These are phyloP conservation scores for Meiosimyza platycephala DNA, from an alignment of 2,888 invertebrate genomes.

Conservation along the genomic window DNA sequence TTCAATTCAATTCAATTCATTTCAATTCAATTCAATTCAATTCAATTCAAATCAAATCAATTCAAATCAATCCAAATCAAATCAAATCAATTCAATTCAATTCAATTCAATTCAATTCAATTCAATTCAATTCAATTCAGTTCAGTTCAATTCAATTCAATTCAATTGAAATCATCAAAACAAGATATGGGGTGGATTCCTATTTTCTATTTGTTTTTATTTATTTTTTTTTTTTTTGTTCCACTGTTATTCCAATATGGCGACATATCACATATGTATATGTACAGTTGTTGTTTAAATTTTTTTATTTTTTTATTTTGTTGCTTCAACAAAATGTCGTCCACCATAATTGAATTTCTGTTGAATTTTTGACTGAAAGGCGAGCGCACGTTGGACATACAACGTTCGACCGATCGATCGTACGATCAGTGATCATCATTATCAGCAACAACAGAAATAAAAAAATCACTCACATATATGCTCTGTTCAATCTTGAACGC, in stretches of 20 bases:
- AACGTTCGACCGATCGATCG: neutral
- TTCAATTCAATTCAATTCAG: too few relatives aligned
- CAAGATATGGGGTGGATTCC: too few relatives aligned
- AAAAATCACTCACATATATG: neutral
- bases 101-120: too few relatives aligned
- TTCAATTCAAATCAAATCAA: too few relatives aligned
- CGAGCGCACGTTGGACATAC: slow-evolving; percentile 18
- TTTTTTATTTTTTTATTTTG: neutral
- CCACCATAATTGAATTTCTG: slow-evolving; percentile 26
- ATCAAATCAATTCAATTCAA: too few relatives aligned
- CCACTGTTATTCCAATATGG: slow-evolving; percentile 12
- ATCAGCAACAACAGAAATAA: neutral
- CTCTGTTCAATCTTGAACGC: neutral
- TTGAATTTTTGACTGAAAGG: slow-evolving; percentile 24
- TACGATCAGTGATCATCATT: neutral
- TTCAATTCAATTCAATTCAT: too few relatives aligned
- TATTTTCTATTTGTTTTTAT: neutral
- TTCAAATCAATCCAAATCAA: too few relatives aligned
- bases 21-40: too few relatives aligned
- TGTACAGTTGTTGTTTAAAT: neutral
- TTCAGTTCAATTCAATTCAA: too few relatives aligned
- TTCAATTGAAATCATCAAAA: too few relatives aligned
- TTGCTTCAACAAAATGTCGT: slow-evolving; percentile 22
- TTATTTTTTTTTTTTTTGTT: neutral
- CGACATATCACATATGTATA: slow-evolving; percentile 1